These are phyloP conservation scores for Rhinogobius similis DNA, from an alignment of 2,113 vertebrate species.

Conservation along the genomic window DNA sequence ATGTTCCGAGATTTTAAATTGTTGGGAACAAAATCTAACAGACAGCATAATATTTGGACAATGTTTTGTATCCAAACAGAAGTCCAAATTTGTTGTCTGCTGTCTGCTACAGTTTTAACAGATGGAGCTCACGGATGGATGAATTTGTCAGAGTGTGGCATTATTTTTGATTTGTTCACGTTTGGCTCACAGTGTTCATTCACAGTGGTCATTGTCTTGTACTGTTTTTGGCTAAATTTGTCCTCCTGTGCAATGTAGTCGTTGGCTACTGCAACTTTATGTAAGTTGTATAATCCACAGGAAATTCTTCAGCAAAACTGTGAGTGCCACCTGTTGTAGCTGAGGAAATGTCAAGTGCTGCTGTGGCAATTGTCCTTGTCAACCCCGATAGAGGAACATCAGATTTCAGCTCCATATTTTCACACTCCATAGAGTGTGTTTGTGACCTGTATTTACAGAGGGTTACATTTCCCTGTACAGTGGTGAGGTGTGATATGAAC, in stretches of 20 bases:
- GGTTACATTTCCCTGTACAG: slow-evolving; percentile 11
- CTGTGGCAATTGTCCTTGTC: neutral
- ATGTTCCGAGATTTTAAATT: neutral
- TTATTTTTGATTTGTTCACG: neutral
- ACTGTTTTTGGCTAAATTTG: neutral
- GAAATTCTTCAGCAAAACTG: neutral
- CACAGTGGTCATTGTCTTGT: neutral
- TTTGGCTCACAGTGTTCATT: slow-evolving; percentile 2
- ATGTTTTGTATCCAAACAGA: neutral
- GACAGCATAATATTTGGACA: neutral
- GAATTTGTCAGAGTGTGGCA: neutral
- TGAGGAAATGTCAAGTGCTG: slow-evolving; percentile 1
- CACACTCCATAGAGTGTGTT: neutral
- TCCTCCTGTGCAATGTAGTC: neutral
- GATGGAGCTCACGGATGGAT: neutral
- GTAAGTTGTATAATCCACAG: neutral
- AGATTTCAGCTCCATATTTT: neutral
- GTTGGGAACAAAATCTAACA: neutral
- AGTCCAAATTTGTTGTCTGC: neutral
- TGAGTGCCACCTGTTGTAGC: neutral
- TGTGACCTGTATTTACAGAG: slow-evolving; percentile 3
- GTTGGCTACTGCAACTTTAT: neutral
- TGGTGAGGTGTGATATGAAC: slow-evolving; percentile 14
- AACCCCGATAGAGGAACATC: neutral
- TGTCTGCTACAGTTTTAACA: neutral